Percentiles rank a stretch among this genome's conserved stretches.
Evolutionary conservation across 2,888 invertebrate species (phyloP).

Genomic region (Chloromyia formosa): DNA sequence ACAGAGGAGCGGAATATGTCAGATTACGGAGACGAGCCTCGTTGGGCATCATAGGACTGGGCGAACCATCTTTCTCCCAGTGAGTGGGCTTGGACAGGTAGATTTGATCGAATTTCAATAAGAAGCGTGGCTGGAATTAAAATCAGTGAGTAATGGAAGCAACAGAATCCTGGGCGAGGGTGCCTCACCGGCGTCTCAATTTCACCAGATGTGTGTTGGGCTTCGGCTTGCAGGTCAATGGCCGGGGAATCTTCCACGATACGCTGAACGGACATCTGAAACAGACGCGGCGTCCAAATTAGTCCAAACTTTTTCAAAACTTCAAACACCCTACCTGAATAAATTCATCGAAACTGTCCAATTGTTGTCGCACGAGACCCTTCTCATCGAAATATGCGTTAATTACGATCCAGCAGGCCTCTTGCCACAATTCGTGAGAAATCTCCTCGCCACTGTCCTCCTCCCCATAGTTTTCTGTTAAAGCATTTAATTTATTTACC

Average conservation of each 20-base stretch:
- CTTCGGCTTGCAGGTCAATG: constrained; percentile 97
- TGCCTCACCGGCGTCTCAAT: constrained; percentile 79
- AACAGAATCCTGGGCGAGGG: background rate
- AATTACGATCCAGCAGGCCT: constrained; percentile 99
- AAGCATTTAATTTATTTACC: too few species aligned
- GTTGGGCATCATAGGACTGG: constrained; percentile 99
- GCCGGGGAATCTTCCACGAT: constrained; percentile 99
- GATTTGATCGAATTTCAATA: constrained; percentile 98
- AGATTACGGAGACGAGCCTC: constrained; percentile 96
- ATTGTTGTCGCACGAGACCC: constrained; percentile 97
- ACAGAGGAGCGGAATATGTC: constrained; percentile 97
- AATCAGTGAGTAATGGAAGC: background rate
- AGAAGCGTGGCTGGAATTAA: constrained; percentile 77
- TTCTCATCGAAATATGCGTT: constrained; percentile 99
- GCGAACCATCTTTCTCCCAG: constrained; percentile 99
- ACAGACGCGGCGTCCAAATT: too few species aligned
- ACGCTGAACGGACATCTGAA: constrained; percentile 93
- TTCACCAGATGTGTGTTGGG: constrained; percentile 94
- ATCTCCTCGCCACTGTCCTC: constrained; percentile 95
- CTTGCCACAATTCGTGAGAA: constrained; percentile 98
- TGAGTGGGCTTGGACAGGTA: constrained; percentile 99
- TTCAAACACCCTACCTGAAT: constrained; percentile 72
- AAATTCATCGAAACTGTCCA: constrained; percentile 99
- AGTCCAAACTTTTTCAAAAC: background rate
- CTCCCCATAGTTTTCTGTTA: constrained; percentile 69